Base-by-base conservation (phyloP, 2,113 vertebrate genomes). In the Strix aluco region DNA sequence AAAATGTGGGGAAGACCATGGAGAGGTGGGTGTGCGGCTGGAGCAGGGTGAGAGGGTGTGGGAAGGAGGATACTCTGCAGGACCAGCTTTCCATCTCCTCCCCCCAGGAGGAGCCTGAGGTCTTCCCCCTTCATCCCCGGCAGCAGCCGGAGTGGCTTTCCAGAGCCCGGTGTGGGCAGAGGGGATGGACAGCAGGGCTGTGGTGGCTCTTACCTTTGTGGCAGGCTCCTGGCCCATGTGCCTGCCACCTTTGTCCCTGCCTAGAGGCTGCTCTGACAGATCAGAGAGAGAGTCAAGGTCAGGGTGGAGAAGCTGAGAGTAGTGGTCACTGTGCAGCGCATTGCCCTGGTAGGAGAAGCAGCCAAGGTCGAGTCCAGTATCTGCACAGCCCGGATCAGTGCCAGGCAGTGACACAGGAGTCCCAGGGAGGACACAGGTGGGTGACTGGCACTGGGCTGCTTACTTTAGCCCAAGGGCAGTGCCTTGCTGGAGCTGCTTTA, bases 1-100 rank as follows among this genome's bases (percentile, higher is more conserved):
- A 3, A 11, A 15, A 2, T 8, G 7, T 65, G 15, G 38, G 10
- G 59, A 30, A 18, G 63, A 20, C 3, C 0, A 0, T 3, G 15
- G 73, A 9, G 44, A 25, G 74, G 32, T 5, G 0, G 10, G n/a
- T 0, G 2, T 15, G 47, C 0, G 18, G 61, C 73, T 42, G 58
- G 5, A 36, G 71, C 30, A 14, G 42, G 7, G 17, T 14, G 30
- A 52, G 66, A 57, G 7, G 26, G 8, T 17, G 63, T 62, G 32
- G 73, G 52, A 16, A 42, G 47, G 23, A 58, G 19, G 46, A 6
- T 51, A 42, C 49, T 54, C 16, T 23, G 30, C 1, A 2, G 75
- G 62, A 15, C 4, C 14, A 23, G 27, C 52, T 47, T 13, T 47
- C 34, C 57, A 30, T 30, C 29, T 65, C 44, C 12, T 10, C 19